Evolutionary conservation across 2,113 vertebrate species (phyloP), one percentile per base, ranked within the genome.

Genomic region (Nerophis ophidion): DNA sequence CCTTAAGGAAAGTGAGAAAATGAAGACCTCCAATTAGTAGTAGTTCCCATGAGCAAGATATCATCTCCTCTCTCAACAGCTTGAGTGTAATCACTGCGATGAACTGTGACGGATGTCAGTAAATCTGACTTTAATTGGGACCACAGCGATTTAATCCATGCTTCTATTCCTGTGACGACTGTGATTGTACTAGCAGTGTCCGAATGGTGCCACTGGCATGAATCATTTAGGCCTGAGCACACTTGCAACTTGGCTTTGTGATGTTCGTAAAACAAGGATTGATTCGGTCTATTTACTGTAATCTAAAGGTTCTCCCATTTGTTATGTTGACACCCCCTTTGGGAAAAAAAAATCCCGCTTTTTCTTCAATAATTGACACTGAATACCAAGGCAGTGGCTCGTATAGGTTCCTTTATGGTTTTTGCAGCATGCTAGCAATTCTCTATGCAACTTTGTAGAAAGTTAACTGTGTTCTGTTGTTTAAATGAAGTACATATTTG

Each of bases 91-190:
- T 86, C 80, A 78, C 75, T 63, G 67, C 68, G 77, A 77, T 83
- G 76, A 86, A 82, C 79, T 84, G 80, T 77, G 72, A 79, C 77
- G 74, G 76, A 84, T 84, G 79, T 80, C 78, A 69, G 64, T 84
- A 81, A 80, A 80, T 84, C 83, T 84, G 71, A 71, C 72, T 74
- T 77, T 86, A 85, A 86, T 86, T 78, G 78, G 81, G 63, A 80
- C 68, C 53, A 55, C 54, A 68, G 63, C 63, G 71, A 86, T 82
- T 83, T 76, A 81, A 80, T 82, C 67, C 68, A 66, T 46, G 59
- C 71, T 46, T 60, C 64, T 54, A 73, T 71, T 70, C 72, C 40
- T 47, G 50, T 36, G 40, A 51, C 36, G 54, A 62, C 56, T 48
- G 54, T 58, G 38, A 7, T 50, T 51, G 7, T 13, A 50, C 61